phyloP scores from a whole-genome alignment of 1,140 invertebrate species.

The Aphelenchoides avenae region DNA sequence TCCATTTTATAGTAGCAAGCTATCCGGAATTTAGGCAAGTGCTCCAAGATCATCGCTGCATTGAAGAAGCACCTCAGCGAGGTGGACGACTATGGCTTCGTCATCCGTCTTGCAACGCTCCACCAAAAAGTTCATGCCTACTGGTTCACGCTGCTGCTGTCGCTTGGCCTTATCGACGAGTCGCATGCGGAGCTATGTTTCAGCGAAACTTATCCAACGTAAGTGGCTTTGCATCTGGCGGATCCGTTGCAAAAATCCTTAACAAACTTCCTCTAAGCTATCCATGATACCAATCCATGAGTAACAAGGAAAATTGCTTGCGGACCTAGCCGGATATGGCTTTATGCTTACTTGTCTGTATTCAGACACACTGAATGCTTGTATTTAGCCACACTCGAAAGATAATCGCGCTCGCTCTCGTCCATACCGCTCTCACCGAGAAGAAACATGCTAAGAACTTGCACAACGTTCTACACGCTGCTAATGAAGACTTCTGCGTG shows the following conservation, averaged over 20 bases:
- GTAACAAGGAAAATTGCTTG: too few species aligned
- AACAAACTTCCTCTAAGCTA: too few species aligned
- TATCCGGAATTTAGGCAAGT: slow-evolving; percentile 1
- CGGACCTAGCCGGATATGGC: too few species aligned
- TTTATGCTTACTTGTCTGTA: neutral
- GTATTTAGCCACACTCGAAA: neutral
- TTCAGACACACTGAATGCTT: slow-evolving; percentile 12
- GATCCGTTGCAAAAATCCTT: neutral
- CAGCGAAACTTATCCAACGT: slow-evolving; percentile 8
- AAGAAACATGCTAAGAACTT: neutral
- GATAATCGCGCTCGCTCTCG: slow-evolving; percentile 1
- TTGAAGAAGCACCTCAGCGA: slow-evolving; percentile 11
- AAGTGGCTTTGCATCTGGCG: neutral
- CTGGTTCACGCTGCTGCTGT: slow-evolving; percentile 6
- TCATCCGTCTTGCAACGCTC: slow-evolving; percentile 9
- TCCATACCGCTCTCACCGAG: neutral
- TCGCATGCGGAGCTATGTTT: slow-evolving; percentile 2
- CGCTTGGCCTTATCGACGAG: neutral
- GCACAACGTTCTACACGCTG: neutral
- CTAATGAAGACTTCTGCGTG: slow-evolving; percentile 25
- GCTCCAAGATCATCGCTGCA: neutral
- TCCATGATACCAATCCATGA: too few species aligned
- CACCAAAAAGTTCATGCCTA: slow-evolving; percentile 12
- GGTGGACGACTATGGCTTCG: too few species aligned
- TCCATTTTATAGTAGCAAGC: slow-evolving; percentile 2